Evolutionary conservation across 2,888 invertebrate genomes (phyloP), one percentile per base, ranked within the genome.

Genomic region (Drosophila nr. medialis): DNA sequence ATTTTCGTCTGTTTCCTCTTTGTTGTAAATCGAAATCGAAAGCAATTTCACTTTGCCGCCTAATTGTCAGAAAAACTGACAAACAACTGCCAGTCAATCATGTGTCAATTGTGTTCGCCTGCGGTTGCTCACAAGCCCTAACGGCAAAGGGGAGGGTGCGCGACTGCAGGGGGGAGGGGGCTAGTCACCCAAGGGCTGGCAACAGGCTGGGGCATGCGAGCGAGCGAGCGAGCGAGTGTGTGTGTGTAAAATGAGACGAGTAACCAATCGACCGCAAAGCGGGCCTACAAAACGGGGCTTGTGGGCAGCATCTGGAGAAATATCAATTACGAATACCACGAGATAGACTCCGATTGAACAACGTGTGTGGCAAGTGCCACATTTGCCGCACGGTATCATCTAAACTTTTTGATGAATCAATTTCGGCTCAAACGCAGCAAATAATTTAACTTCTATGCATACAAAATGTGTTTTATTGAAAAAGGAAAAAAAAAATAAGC

Each of bases 11-110:
- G 13, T n/a, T 56, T 21, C 29, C 27, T 15, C 21, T 15, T 21
- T 34, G n/a, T 45, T 63, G 62, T 34, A 71, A 75, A n/a, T n/a
- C 71, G 72, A 90, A 90, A 87, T 74, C 86, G 86, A 87, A 87
- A 87, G 86, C 86, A 86, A 87, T 87, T 87, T 90, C 86, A 80
- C 83, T 86, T 81, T 82, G 77, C 70, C 81, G 71, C 86, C 80
- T 81, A 77, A 87, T 87, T 90, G 90, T 90, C 86, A 81, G 81
- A 88, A 88, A 83, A 79, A 78, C 64, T 79, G 89, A 81, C 86
- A 88, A 86, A 68, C 84, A 80, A 77, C 89, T 90, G 90, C 81
- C 86, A 83, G 74, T 87, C 86, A 87, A 87, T 87, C 86, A 90
- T 74, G 81, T 77, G 90, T 80, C 89, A 87, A 90, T 86, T 90